These are phyloP conservation scores for Crotalus viridis DNA, from an alignment of 2,113 vertebrate species.

Conservation along the genomic window DNA sequence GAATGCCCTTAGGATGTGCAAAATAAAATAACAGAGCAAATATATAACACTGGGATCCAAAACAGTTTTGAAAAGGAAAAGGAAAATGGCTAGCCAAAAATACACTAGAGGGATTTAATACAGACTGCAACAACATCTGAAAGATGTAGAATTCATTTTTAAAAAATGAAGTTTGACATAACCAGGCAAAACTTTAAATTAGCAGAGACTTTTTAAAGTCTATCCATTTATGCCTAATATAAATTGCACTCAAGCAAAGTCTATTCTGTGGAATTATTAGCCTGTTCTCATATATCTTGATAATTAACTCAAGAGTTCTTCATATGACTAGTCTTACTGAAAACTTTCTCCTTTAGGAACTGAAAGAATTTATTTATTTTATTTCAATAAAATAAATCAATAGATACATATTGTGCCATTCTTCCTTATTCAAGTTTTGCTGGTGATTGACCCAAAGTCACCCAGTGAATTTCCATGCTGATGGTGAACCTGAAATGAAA, in stretches of 20 bases:
- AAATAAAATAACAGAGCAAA: neutral
- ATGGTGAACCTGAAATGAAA: neutral
- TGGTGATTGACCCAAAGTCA: neutral
- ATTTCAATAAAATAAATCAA: neutral
- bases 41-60: neutral
- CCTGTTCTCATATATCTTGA: neutral
- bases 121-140: neutral
- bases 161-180: neutral
- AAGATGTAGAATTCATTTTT: neutral
- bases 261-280: neutral
- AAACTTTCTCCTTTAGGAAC: neutral
- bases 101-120: neutral
- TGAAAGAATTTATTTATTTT: neutral
- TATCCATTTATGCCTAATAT: neutral
- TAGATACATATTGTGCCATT: neutral
- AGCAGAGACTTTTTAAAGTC: neutral
- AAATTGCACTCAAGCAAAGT: neutral
- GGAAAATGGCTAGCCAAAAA: neutral
- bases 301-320: neutral
- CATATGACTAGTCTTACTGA: neutral
- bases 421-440: neutral
- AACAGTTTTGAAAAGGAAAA: neutral
- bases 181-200: neutral
- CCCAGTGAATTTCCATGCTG: neutral
- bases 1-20: neutral